Percentiles rank a stretch among this genome's conserved stretches.
Evolutionary conservation across 1,140 invertebrate species (phyloP).

Genomic region (Drosophila willistoni): DNA sequence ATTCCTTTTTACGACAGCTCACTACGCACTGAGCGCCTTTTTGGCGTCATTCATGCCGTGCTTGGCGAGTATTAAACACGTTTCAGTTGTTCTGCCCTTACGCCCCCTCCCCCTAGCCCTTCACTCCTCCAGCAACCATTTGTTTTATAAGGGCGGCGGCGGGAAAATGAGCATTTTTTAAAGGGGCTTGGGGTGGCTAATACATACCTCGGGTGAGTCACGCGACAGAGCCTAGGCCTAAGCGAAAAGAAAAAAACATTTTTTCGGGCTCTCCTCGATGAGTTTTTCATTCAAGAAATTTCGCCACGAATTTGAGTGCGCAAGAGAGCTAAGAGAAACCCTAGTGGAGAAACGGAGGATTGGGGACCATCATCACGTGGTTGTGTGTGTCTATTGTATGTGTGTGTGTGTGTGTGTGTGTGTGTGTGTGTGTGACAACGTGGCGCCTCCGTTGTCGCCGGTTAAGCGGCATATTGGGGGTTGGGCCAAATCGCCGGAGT

Average conservation of each 20-base stretch:
- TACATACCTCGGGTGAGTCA: slow-evolving; percentile 55
- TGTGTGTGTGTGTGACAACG: slow-evolving; percentile 56
- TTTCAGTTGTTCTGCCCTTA: slow-evolving; percentile 20
- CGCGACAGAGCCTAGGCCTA: slow-evolving; percentile 24
- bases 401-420: slow-evolving; percentile 15
- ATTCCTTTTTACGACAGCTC: slow-evolving; percentile 1
- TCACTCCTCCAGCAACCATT: neutral
- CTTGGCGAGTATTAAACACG: slow-evolving; percentile 59
- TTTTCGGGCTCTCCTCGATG: slow-evolving; percentile 36
- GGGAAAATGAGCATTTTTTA: slow-evolving; percentile 12
- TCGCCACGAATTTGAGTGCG: slow-evolving; percentile 44
- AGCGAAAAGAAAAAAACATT: neutral
- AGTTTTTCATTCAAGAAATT: slow-evolving; percentile 73
- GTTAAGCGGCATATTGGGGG: slow-evolving; percentile 66
- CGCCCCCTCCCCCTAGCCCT: neutral
- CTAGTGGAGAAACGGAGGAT: slow-evolving; percentile 30
- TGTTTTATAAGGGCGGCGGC: slow-evolving; percentile 1
- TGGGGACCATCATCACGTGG: slow-evolving; percentile 66
- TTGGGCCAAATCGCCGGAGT: slow-evolving; percentile 17
- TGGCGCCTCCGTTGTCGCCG: slow-evolving; percentile 66
- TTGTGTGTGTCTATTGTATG: slow-evolving; percentile 29
- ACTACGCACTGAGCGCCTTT: slow-evolving; percentile 59
- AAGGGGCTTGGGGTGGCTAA: neutral
- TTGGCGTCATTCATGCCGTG: slow-evolving; percentile 79
- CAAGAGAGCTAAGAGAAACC: slow-evolving; percentile 62